Conservation (phyloP, 2,888 invertebrate genomes). For the Drosophila meridionalis region DNA sequence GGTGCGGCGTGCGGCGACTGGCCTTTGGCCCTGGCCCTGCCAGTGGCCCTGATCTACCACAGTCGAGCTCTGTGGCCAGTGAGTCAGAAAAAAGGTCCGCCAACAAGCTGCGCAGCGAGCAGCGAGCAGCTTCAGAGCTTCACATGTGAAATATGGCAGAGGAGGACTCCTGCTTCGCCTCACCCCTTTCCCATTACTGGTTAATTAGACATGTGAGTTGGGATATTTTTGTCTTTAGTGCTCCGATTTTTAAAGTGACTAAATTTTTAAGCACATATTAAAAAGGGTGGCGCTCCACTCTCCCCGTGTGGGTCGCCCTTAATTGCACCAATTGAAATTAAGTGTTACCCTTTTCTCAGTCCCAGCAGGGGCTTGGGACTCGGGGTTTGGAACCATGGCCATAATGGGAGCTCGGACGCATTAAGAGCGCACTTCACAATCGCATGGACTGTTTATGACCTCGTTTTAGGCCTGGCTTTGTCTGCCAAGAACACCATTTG, state of each 20-base stretch:
- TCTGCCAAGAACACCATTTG: conserved; percentile 13
- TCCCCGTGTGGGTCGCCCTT: conserved; percentile 62
- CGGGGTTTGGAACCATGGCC: background rate
- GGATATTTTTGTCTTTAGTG: conserved; percentile 43
- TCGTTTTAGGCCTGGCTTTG: conserved; percentile 40
- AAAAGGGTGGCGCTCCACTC: conserved; percentile 26
- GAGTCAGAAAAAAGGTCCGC: conserved; percentile 76
- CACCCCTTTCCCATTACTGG: conserved; percentile 34
- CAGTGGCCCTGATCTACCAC: conserved; percentile 48
- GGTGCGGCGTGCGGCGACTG: conserved; percentile 66
- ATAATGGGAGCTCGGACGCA: conserved; percentile 33
- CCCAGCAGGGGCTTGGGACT: conserved; percentile 6
- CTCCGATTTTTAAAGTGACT: conserved; percentile 46
- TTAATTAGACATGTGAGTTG: conserved; percentile 80
- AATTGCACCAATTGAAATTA: conserved; percentile 80
- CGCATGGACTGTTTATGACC: conserved; percentile 55
- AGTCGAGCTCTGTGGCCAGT: conserved; percentile 68
- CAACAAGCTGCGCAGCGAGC: conserved; percentile 57
- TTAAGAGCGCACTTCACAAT: conserved; percentile 60
- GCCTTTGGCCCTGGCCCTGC: conserved; percentile 50
- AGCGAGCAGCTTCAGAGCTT: conserved; percentile 15
- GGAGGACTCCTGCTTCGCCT: conserved; percentile 19
- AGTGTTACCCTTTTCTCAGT: conserved; percentile 67
- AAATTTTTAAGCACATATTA: conserved; percentile 77
- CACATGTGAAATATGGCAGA: conserved; percentile 50